Evolutionary conservation across 2,113 vertebrate genomes (phyloP).

Genomic region (Solenodon paradoxus): DNA sequence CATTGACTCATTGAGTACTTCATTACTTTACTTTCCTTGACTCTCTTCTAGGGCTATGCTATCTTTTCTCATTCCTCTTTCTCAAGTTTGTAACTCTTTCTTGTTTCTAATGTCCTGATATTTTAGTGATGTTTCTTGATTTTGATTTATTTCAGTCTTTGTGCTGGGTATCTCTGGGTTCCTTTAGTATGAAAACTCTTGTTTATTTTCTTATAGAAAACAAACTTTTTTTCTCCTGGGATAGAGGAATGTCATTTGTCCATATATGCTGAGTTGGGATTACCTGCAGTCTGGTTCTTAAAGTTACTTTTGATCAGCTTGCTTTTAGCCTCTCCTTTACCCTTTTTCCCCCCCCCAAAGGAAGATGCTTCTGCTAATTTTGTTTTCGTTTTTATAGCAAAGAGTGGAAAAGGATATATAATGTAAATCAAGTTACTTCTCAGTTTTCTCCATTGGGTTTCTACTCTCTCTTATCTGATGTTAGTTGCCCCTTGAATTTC

Average conservation of each 20-base stretch:
- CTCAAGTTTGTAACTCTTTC: not conserved
- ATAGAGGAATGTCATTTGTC: not conserved
- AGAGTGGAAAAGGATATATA: not conserved
- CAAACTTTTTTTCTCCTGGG: not conserved
- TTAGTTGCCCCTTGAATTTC: not conserved
- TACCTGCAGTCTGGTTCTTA: not conserved
- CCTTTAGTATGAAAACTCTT: not conserved
- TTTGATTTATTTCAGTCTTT: not conserved
- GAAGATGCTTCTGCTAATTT: not conserved
- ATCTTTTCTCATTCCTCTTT: not conserved
- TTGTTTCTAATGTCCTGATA: not conserved
- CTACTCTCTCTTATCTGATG: not conserved
- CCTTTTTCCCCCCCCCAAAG: not conserved
- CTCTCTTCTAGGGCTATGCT: not conserved
- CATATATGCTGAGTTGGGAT: not conserved
- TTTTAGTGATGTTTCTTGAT: not conserved
- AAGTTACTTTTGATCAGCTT: not conserved
- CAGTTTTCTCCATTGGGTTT: not conserved
- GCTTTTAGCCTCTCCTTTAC: not conserved
- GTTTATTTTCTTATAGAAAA: not conserved
- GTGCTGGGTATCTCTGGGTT: not conserved
- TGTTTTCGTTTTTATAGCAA: not conserved
- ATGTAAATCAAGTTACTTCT: not conserved
- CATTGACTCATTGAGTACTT: not conserved
- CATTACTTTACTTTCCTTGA: slow-evolving; percentile 3